A percentile compares a stretch with the other conserved stretches of the same genome.
Conservation (phyloP, 2,888 invertebrate species). For the Cephus spinipes region DNA sequence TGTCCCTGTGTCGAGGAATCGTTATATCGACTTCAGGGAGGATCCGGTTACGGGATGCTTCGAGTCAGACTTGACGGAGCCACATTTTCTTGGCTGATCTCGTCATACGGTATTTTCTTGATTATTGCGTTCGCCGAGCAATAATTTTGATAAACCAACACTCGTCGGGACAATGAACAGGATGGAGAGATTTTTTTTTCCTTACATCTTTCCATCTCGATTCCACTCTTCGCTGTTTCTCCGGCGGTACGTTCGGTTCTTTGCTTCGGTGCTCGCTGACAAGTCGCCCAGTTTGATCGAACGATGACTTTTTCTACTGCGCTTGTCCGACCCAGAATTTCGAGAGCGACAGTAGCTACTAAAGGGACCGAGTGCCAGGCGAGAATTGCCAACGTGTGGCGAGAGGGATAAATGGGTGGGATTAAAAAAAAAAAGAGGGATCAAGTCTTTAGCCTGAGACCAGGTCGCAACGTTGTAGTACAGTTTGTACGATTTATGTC, state of each 20-base stretch:
- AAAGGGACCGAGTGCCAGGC: neutral
- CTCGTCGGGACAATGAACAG: neutral
- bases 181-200: neutral
- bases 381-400: neutral
- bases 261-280: neutral
- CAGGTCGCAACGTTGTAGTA: neutral
- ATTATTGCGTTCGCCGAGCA: neutral
- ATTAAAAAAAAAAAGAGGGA: neutral
- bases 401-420: neutral
- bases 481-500: conserved; percentile 14
- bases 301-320: conserved; percentile 31
- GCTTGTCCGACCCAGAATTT: conserved; percentile 36
- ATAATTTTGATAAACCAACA: neutral
- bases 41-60: neutral
- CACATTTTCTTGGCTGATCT: neutral
- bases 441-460: neutral
- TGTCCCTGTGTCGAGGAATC: neutral
- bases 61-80: neutral
- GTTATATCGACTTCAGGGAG: neutral
- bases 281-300: conserved; percentile 23
- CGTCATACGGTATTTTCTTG: neutral
- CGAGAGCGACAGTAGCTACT: conserved; percentile 3
- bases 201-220: neutral
- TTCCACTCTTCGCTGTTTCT: neutral
- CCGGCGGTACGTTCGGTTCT: neutral